A percentile compares a stretch with the other conserved stretches of the same genome.
phyloP scores from a whole-genome alignment of 2,113 vertebrate species.

The Quiscalus mexicanus region DNA sequence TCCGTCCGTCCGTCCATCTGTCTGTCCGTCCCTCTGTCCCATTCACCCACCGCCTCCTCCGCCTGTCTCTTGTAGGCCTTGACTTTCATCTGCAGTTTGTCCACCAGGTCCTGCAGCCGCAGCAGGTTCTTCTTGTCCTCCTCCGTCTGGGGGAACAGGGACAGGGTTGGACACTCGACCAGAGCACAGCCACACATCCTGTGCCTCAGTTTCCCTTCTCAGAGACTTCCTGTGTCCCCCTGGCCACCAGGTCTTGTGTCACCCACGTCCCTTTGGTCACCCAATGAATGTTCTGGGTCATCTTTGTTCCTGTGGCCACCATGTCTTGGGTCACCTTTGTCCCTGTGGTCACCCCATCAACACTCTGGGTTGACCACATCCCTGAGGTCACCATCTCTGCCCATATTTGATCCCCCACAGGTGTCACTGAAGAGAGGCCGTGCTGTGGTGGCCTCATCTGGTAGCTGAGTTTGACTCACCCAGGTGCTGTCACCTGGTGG shows the following conservation, averaged over 20 bases:
- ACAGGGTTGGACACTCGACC: not conserved
- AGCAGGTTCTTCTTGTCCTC: constrained; percentile 37
- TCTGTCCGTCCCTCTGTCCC: not conserved
- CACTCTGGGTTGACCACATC: no score
- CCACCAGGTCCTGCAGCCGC: constrained; percentile 33
- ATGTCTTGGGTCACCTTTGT: fast-evolving
- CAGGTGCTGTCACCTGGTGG: not conserved
- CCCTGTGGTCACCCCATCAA: not conserved
- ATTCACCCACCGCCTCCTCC: not conserved
- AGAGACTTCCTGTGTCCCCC: not conserved
- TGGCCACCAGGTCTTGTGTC: not conserved
- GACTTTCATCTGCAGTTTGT: constrained; percentile 36
- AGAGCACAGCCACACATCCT: not conserved
- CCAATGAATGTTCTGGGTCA: no score
- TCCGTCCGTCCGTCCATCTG: not conserved
- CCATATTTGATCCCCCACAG: no score
- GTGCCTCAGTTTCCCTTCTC: not conserved
- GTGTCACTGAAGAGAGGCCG: no score
- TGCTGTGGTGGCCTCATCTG: not conserved
- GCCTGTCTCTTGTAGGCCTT: constrained; percentile 36
- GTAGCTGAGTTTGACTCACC: no score
- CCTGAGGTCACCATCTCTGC: not conserved
- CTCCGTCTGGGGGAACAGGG: not conserved
- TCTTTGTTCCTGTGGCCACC: fast-evolving
- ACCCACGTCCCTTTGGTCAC: no score